A percentile compares a stretch with the other conserved stretches of the same genome.
Evolutionary conservation across 2,113 vertebrate genomes (phyloP).

Genomic region (Anhinga rufa): DNA sequence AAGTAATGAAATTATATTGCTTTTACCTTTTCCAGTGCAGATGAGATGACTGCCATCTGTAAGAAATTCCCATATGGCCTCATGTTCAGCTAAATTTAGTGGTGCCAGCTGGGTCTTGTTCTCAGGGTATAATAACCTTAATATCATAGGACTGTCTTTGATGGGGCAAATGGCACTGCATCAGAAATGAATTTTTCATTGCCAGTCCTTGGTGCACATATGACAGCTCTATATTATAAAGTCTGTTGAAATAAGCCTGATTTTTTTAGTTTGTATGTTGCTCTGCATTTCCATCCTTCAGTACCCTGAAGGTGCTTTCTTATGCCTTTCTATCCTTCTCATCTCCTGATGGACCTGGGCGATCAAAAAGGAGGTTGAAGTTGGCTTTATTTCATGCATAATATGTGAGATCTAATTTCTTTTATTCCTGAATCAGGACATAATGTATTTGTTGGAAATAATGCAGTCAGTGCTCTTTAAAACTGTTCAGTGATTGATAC

Average conservation of each 20-base stretch:
- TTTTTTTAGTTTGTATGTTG: background rate
- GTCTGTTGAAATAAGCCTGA: background rate
- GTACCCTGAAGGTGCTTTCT: background rate
- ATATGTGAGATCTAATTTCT: background rate
- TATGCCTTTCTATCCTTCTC: background rate
- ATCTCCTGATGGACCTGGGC: background rate
- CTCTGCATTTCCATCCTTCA: background rate
- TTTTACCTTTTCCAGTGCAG: slow-evolving; percentile 11
- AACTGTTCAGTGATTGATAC: background rate
- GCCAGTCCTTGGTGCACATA: background rate
- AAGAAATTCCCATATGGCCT: background rate
- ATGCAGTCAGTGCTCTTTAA: background rate
- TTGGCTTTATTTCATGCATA: background rate
- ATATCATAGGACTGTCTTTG: background rate
- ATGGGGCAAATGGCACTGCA: background rate
- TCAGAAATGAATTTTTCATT: background rate
- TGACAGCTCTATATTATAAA: background rate
- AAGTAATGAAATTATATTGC: slow-evolving; percentile 32
- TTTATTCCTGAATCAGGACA: background rate
- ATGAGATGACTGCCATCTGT: slow-evolving; percentile 18
- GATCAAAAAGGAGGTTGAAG: background rate
- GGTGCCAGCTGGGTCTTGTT: slow-evolving; percentile 16
- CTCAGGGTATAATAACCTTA: slow-evolving; percentile 6
- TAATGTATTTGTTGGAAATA: background rate
- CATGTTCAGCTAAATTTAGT: slow-evolving; percentile 13